phyloP scores from a whole-genome alignment of 2,888 invertebrate species.

The Tortricodes alternella region DNA sequence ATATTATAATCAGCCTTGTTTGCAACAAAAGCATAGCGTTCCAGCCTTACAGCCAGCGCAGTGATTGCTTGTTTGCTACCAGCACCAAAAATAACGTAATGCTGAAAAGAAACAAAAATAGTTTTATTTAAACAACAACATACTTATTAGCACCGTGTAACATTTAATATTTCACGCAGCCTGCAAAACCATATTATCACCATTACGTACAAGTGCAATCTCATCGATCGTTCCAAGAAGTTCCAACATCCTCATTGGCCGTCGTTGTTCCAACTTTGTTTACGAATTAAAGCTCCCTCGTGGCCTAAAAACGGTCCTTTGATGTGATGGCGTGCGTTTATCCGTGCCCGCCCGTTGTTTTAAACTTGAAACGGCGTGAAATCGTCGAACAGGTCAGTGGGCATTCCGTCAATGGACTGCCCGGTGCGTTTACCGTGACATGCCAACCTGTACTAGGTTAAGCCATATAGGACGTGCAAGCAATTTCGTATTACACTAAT shows the following conservation, averaged over 20 bases:
- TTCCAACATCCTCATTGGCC: slow-evolving; percentile 20
- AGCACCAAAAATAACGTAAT: too few relatives aligned
- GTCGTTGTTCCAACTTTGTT: slow-evolving; percentile 24
- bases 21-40: too few relatives aligned
- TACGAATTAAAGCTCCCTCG: slow-evolving; percentile 22
- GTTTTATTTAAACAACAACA: too few relatives aligned
- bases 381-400: slow-evolving; percentile 72
- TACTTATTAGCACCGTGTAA: too few relatives aligned
- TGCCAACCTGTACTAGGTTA: background rate
- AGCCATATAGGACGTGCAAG: too few relatives aligned
- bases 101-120: too few relatives aligned
- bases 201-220: slow-evolving; percentile 15
- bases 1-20: too few relatives aligned
- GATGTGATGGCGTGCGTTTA: slow-evolving; percentile 32
- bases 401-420: slow-evolving; percentile 35
- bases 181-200: too few relatives aligned
- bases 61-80: too few relatives aligned
- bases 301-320: slow-evolving; percentile 31
- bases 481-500: too few relatives aligned
- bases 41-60: too few relatives aligned
- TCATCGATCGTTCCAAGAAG: slow-evolving; percentile 21
- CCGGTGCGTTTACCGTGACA: slow-evolving; percentile 5
- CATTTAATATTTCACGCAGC: too few relatives aligned
- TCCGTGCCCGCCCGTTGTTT: slow-evolving; percentile 46
- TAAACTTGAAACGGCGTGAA: slow-evolving; percentile 68